phyloP scores from a whole-genome alignment of 2,888 invertebrate genomes.

The Eristalis intricaria region DNA sequence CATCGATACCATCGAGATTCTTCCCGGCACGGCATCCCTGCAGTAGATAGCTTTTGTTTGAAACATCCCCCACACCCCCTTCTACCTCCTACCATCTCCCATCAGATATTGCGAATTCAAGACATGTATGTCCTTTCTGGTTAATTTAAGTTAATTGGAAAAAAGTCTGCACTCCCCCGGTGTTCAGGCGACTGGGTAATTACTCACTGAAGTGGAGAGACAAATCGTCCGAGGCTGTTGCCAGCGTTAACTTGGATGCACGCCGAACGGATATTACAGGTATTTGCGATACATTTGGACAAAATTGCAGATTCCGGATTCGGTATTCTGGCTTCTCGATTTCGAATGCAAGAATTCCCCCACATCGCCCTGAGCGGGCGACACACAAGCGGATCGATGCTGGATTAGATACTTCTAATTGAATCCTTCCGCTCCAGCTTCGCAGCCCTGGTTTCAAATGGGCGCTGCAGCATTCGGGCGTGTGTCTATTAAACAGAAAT shows the following conservation, averaged over 20 bases:
- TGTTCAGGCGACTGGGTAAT: slow-evolving; percentile 41
- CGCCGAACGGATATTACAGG: slow-evolving; percentile 58
- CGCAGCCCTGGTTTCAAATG: not conserved
- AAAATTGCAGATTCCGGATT: slow-evolving; percentile 51
- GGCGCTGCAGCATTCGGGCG: slow-evolving; percentile 1
- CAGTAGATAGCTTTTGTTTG: slow-evolving; percentile 8
- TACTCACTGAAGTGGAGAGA: slow-evolving; percentile 60
- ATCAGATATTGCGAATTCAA: slow-evolving; percentile 36
- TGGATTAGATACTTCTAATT: slow-evolving; percentile 65
- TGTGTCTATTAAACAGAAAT: not conserved
- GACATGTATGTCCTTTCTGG: slow-evolving; percentile 65
- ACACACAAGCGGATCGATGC: slow-evolving; percentile 27
- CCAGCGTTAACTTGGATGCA: slow-evolving; percentile 24
- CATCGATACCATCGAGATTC: not conserved
- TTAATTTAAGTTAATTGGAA: slow-evolving; percentile 66
- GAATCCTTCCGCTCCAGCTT: slow-evolving; percentile 37
- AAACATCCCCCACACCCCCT: not conserved
- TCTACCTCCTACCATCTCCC: not conserved
- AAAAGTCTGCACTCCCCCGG: slow-evolving; percentile 46
- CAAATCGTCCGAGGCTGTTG: slow-evolving; percentile 39
- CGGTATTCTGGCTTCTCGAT: slow-evolving; percentile 11
- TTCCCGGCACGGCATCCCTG: not conserved
- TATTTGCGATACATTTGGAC: slow-evolving; percentile 53
- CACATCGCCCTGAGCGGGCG: slow-evolving; percentile 9
- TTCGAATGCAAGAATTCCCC: not conserved